Evolutionary conservation across 2,888 invertebrate genomes (phyloP), one percentile per base, ranked within the genome.

Genomic region (Coleophora flavipennella): DNA sequence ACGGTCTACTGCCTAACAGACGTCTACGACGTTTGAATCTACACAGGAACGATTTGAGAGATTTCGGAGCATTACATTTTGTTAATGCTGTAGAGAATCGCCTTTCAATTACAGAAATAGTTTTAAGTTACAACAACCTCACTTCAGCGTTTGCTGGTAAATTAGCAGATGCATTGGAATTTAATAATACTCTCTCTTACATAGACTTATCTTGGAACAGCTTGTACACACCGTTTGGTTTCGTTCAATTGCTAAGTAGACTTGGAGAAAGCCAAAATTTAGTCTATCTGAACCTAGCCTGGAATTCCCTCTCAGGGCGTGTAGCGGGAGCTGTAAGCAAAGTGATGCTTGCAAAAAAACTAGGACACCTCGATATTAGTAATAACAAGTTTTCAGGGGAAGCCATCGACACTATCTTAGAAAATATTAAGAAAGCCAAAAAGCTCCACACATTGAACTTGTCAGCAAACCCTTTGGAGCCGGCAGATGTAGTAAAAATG

Each of bases 191-290:
- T 31, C 32, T 64, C 2, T 57, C 44, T 13, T 46, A 52, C 13
- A 39, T 64, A 3, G 52, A 67, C 46, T 40, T 66, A 26, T 65
- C 65, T 10, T 55, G 59, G 57, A 67, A 67, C 38, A 54, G 40
- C 14, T 46, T 62, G 33, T 45, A 53, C 13, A 50, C 50, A 2
- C 49, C 55, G 3, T 50, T 50, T 20, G 48, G 51, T 4, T 42
- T 57, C 27, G 51, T 43, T 35, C 43, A 38, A 8, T 39, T 67
- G 10, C 53, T 60, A 31, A 39, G 13, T 12, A 45, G 36, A 9
- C 45, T 62, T 38, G 44, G 45, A 34, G 40, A 48, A 40, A 61
- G 50, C 41, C 28, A 32, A 3, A 11, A 37, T 1, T 49, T 64
- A 8, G 27, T 51, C 37, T 45, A 55, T 29, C 32, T 64, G 9